These are phyloP conservation scores for Malacoraja senta DNA, from an alignment of 2,797 vertebrate species.

Conservation along the genomic window DNA sequence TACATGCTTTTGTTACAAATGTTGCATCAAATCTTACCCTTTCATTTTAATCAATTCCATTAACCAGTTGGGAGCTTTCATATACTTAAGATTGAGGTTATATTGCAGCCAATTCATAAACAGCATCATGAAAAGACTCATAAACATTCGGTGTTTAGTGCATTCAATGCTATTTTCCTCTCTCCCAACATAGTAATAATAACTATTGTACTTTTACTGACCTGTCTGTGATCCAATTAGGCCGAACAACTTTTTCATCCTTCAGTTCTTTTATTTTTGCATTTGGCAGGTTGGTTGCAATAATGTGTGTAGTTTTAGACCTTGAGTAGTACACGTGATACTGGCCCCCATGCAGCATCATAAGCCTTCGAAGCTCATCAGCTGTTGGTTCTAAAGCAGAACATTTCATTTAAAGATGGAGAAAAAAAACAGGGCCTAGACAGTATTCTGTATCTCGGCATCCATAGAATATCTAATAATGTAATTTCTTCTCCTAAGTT, in stretches of 20 bases:
- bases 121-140: not conserved
- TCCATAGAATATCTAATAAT: not conserved
- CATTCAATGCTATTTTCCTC: not conserved
- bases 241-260: constrained; percentile 84
- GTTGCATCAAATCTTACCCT: not conserved
- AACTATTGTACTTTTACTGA: constrained; percentile 48
- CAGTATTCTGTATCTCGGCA: not conserved
- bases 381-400: constrained; percentile 79
- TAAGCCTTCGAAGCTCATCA: constrained; percentile 83
- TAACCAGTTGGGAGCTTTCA: not conserved
- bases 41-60: not conserved
- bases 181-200: not conserved
- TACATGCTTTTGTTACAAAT: not conserved
- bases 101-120: not conserved
- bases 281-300: constrained; percentile 89
- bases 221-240: constrained; percentile 96
- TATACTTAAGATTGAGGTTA: not conserved
- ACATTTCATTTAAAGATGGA: not conserved
- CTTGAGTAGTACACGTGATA: constrained; percentile 88
- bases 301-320: constrained; percentile 93
- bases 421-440: not conserved
- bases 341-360: constrained; percentile 94
- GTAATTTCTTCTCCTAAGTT: not conserved
- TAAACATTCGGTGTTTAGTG: not conserved
- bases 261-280: constrained; percentile 86